Evolutionary conservation across 92 coral and sea anemone species (phyloP), one percentile per base, ranked within the genome.

Genomic region (Parazoanthus atlanticus): DNA sequence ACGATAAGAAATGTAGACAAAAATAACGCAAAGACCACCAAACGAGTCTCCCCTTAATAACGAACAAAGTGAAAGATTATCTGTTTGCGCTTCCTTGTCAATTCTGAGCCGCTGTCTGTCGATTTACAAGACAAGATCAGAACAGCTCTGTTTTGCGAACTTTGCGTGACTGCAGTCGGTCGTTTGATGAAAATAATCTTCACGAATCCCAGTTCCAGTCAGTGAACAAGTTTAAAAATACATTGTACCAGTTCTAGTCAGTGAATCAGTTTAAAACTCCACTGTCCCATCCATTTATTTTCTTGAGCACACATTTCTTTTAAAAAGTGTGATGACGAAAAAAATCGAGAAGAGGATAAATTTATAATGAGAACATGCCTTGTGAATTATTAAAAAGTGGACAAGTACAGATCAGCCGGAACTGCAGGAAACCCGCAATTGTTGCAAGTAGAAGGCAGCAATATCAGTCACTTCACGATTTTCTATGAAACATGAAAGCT

Each of bases 361-460:
- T 6, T 26, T 28, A 81, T 81, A 11, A 61, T 2, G 43, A 34
- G 74, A 80, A 36, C 85, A 81, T 41, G 74, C 85, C 41, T 81
- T n/a, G 32, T 81, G 19, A 56, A 81, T 81, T 58, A 81, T 81
- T 81, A 81, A 81, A 46, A 56, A 25, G 28, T 32, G 8, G 36
- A 31, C 32, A 52, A 56, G 71, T 19, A 32, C 46, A 61, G 31
- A 64, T 34, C 26, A 0, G 46, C 43, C 70, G 21, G 8, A 54
- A 25, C 69, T 61, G 69, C 28, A 25, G 69, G 26, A 58, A 30
- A 19, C 32, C 47, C 13, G 72, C 26, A 13, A 80, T 8, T 29
- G n/a, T 17, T 8, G 43, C 6, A 80, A 12, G 34, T 26, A 54
- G 2, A 46, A 15, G 26, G 30, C 4, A 23, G 15, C 34, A 30